phyloP scores from a whole-genome alignment of 2,888 invertebrate genomes.

The Ferdinandea cuprea region DNA sequence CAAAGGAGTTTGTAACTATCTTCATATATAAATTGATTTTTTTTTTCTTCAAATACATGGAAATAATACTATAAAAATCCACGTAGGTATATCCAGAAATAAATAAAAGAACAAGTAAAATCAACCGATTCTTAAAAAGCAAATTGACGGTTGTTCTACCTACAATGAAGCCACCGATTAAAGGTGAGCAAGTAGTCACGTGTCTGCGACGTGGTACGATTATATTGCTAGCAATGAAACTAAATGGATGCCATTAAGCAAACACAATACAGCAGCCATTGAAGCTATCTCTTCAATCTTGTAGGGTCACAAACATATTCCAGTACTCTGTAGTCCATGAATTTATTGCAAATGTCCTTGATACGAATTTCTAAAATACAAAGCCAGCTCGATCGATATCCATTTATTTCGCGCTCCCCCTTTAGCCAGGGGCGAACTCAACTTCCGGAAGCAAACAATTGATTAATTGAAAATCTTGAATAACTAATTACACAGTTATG shows the following conservation, averaged over 20 bases:
- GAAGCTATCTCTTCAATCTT: background rate
- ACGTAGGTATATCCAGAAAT: background rate
- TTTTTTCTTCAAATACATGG: background rate
- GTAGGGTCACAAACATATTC: background rate
- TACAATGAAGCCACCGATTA: background rate
- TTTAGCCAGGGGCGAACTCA: background rate
- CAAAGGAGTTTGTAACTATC: too few species aligned
- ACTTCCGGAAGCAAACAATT: conserved; percentile 49
- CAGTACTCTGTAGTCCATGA: background rate
- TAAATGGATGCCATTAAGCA: conserved; percentile 16
- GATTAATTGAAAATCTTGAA: conserved; percentile 73
- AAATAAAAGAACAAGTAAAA: background rate
- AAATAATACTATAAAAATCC: background rate
- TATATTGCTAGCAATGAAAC: conserved; percentile 4
- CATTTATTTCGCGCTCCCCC: background rate
- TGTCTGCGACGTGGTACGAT: background rate
- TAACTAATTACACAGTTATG: conserved; percentile 68
- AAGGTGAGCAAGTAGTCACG: conserved; percentile 1
- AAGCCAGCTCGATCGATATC: conserved; percentile 25
- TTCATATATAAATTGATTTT: conserved; percentile 9
- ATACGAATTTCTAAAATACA: conserved; percentile 16
- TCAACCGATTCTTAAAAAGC: conserved; percentile 1
- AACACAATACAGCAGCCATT: background rate
- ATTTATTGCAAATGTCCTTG: conserved; percentile 29
- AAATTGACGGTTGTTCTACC: background rate